Base-by-base conservation (phyloP, 2,797 vertebrate species). In the Tenualosa thibaudeaui region DNA sequence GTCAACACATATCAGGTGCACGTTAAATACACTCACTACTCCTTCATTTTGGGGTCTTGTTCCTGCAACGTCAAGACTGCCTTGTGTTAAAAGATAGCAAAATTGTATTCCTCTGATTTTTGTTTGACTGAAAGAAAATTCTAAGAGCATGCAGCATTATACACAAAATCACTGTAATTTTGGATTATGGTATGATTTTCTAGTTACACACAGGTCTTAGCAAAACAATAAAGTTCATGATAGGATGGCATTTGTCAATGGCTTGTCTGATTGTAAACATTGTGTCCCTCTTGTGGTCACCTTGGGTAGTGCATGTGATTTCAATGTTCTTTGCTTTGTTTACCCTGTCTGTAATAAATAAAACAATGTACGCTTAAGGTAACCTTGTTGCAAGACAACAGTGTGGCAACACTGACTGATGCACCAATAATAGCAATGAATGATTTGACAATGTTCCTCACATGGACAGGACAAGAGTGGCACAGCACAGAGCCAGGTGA, bases 1-100 rank as follows among this genome's bases (percentile, higher is more conserved):
- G 97, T 99, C n/a, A 93, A 94, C 51, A 95, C 93, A 86, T 99
- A 96, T 91, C 95, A 96, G 96, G 96, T 97, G 92, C 37, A 19
- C 24, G 12, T 65, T 9, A 71, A 15, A 12, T 71, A 13, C 65
- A 17, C 65, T 17, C 4, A 37, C 7, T 62, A 40, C 13, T 37
- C 31, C 26, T 17, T 15, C 5, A 15, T 6, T 37, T 3, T 31
- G 37, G 13, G 5, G 3, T 37, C 31, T 1, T 37, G 31, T 71
- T 71, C 24, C 62, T 68, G 62, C 12, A 31, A 68, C 12, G 0
- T 68, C 9, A 24, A 62, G 31, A 31, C 31, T 31, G 31, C 1
- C 4, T 8, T 26, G 12, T 31, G 3, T 68, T 31, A 24, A 24
- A 68, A 68, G 62, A 68, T 31, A 10, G 62, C 24, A 68, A 24